A percentile compares a stretch with the other conserved stretches of the same genome.
Evolutionary conservation across 2,888 invertebrate genomes (phyloP).

Genomic region (Scelioninae gen. 1): DNA sequence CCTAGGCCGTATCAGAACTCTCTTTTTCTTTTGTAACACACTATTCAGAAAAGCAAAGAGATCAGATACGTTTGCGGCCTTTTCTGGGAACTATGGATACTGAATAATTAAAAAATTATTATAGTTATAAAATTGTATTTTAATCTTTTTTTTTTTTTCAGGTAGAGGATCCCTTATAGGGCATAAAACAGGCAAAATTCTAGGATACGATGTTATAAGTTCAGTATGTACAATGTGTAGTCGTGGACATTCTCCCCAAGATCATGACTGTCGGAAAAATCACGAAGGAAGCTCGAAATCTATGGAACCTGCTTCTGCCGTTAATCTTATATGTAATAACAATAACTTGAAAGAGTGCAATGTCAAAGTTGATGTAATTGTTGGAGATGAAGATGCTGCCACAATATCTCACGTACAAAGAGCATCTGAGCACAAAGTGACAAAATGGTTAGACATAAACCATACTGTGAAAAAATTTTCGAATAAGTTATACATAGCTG

Average conservation of each 20-base stretch:
- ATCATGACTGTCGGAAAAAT: slow-evolving; percentile 43
- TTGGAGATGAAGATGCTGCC: slow-evolving; percentile 56
- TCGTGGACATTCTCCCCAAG: slow-evolving; percentile 17
- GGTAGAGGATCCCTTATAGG: slow-evolving; percentile 60
- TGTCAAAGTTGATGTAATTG: slow-evolving; percentile 40
- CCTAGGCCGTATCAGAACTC: too few species aligned
- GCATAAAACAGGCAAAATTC: slow-evolving; percentile 36
- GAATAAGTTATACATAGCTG: slow-evolving; percentile 28
- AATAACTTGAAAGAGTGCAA: slow-evolving; percentile 39
- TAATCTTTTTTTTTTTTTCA: not conserved
- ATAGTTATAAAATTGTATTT: too few species aligned
- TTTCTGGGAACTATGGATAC: not conserved
- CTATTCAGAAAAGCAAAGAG: too few species aligned
- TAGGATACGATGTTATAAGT: slow-evolving; percentile 26
- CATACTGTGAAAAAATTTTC: slow-evolving; percentile 53
- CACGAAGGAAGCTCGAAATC: slow-evolving; percentile 36
- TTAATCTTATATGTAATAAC: slow-evolving; percentile 51
- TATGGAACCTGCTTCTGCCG: slow-evolving; percentile 60
- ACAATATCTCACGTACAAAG: slow-evolving; percentile 34
- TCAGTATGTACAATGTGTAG: slow-evolving; percentile 29
- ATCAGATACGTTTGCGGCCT: too few species aligned
- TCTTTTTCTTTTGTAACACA: too few species aligned
- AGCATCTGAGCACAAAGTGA: slow-evolving; percentile 26
- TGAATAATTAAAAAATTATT: not conserved
- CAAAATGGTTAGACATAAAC: slow-evolving; percentile 59